Base-by-base conservation (phyloP, 2,888 invertebrate species). In the Agonopterix arenella region DNA sequence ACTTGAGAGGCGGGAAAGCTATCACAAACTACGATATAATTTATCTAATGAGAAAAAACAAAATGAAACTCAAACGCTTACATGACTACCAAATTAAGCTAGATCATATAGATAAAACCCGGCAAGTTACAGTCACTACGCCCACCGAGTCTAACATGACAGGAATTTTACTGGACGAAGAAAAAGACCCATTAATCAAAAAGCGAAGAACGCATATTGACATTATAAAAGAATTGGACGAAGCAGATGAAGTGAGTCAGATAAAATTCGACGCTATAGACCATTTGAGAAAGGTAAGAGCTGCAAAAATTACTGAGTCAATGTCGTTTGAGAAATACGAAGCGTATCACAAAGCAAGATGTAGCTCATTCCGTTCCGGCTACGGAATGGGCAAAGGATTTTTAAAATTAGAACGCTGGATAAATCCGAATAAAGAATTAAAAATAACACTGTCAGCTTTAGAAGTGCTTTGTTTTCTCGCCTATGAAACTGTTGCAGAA, bases 401-500 rank as follows among this genome's bases (percentile, higher is more conserved):
- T 56, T 79, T 77, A 47, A 92, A 92, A 66, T 79, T 94, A n/a
- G 88, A 91, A 48, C 73, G 81, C 37, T 93, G 93, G 90, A 72
- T 94, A 0, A 92, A 92, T 56, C 90, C 93, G 0, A 90, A 89
- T 4, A 89, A 91, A 40, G 93, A 94, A 56, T 72, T 93, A 13
- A 91, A 89, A 44, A 89, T 95, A 46, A 84, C 91, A 0, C 79
- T 85, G 11, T 84, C 92, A 46, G 95, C 95, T 0, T 84, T 95
- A 62, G 95, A 95, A 69, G 93, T 97, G 2, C 77, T 98, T 55
- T 92, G 94, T 45, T 97, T 97, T 71, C 89, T 97, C 58, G 96
- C 97, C 0, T 96, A 96, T 73, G 97, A 98, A 84, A 96, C 96
- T 0, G 94, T 98, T 7, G 97, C 97, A 0, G 95, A 96, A 73